Evolutionary conservation across 2,113 vertebrate species (phyloP).

Genomic region (Macquaria ambigua): DNA sequence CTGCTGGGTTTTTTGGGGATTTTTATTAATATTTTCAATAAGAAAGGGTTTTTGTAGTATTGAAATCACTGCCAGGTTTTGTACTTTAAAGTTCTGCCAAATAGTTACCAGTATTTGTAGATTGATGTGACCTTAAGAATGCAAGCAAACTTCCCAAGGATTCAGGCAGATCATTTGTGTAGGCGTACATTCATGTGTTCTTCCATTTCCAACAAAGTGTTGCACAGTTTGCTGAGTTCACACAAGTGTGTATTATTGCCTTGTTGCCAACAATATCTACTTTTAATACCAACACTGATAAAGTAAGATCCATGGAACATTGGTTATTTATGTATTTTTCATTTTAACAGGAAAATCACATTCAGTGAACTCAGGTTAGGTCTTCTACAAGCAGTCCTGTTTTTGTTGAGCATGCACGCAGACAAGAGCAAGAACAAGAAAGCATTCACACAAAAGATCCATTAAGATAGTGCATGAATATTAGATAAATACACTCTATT

Average conservation of each 20-base stretch:
- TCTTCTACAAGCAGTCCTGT: conserved; percentile 2
- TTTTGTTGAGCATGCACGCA: conserved; percentile 32
- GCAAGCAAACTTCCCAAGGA: background rate
- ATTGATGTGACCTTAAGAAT: background rate
- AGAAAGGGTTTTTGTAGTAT: background rate
- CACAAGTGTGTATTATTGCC: background rate
- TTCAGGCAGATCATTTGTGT: conserved; percentile 11
- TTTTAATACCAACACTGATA: conserved; percentile 10
- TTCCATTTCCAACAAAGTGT: background rate
- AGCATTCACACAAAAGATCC: conserved; percentile 61
- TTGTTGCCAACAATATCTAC: conserved; percentile 11
- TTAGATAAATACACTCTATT: conserved; percentile 72
- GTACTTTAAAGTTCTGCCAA: background rate
- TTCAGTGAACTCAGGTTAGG: background rate
- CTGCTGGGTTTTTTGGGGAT: background rate
- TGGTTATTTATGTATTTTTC: conserved; percentile 45
- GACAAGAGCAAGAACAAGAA: conserved; percentile 53
- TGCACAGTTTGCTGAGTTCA: conserved; percentile 16
- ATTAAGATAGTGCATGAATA: conserved; percentile 75
- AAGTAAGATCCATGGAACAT: background rate
- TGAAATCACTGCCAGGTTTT: background rate
- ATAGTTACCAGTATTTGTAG: background rate
- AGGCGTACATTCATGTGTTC: background rate
- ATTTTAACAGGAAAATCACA: conserved; percentile 6
- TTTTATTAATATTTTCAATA: background rate